Evolutionary conservation across 2,797 vertebrate genomes (phyloP), one percentile per base, ranked within the genome.

Genomic region (Lateolabrax maculatus): DNA sequence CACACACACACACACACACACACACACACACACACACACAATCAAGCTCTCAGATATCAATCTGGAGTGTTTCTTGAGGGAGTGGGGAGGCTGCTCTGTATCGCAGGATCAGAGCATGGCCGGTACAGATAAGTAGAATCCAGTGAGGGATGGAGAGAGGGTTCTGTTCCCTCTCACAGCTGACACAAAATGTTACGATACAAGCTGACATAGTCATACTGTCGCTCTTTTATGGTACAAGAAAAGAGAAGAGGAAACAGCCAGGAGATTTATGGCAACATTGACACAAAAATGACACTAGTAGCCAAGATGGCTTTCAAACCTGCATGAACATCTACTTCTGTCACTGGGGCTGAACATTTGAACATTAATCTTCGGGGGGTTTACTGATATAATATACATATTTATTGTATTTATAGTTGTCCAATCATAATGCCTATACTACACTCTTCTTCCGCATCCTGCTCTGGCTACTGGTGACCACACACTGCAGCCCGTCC

Each of bases 61-160:
- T 94, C 92, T 88, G 79, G 78, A 90, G 89, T 75, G 87, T 87
- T 92, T 89, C 88, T 86, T 85, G 82, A 91, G 88, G 87, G 89
- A 86, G 79, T 29, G 52, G 79, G 77, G 75, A 89, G 87, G 81
- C 71, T 51, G 88, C 75, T 73, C 79, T 27, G 79, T 93, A 92
- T 94, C 89, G 11, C 57, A 75, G 75, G 67, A 94, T 94, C 92
- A 88, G 87, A 89, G 88, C 80, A 73, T 94, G 92, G 86, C 75
- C 31, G 74, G 77, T 70, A 76, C 77, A 90, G 93, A 94, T 94
- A 94, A 94, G 92, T 80, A 60, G 58, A 87, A 91, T 87, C 87
- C 89, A 89, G 75, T 60, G 85, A 89, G 81, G 82, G 85, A 81
- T 49, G 74, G 64, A 81, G 66, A 76, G 65, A 58, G 46, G 51